These are phyloP conservation scores for Callosobruchus maculatus DNA, from an alignment of 2,888 invertebrate genomes.

Conservation along the genomic window DNA sequence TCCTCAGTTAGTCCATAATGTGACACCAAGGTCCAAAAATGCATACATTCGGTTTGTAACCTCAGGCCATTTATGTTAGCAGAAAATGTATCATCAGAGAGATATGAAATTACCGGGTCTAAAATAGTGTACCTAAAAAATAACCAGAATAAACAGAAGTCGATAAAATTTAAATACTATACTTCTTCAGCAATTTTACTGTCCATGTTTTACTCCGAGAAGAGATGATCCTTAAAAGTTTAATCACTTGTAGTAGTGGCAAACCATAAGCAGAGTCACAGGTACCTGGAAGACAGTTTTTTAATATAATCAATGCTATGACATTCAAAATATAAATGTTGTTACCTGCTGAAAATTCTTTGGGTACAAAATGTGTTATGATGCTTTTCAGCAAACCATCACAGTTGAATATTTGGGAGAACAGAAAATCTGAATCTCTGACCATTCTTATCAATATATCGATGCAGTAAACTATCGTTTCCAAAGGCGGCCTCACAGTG, in stretches of 20 bases:
- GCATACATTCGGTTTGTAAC: constrained; percentile 63
- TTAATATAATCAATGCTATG: background rate
- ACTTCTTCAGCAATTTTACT: constrained; percentile 52
- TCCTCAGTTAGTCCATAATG: constrained; percentile 54
- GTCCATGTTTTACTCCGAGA: constrained; percentile 58
- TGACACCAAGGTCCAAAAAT: constrained; percentile 56
- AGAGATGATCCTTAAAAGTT: constrained; percentile 68
- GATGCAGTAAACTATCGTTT: constrained; percentile 69
- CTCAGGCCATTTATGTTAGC: constrained; percentile 54
- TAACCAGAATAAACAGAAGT: background rate
- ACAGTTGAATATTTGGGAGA: constrained; percentile 60
- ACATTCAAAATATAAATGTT: background rate
- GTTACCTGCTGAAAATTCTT: background rate
- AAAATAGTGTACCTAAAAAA: constrained; percentile 51
- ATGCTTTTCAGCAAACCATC: constrained; percentile 63
- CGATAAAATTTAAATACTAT: constrained; percentile 20
- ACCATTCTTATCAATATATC: constrained; percentile 77
- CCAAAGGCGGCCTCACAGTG: constrained; percentile 64
- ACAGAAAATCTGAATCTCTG: constrained; percentile 69
- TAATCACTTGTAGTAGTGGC: constrained; percentile 68
- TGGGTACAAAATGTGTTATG: constrained; percentile 59
- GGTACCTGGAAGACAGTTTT: constrained; percentile 3
- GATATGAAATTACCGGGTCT: constrained; percentile 55
- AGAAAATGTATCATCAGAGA: constrained; percentile 53
- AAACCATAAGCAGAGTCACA: constrained; percentile 55